Conservation (phyloP, 1,140 invertebrate genomes). For the Zaprionus ghesquierei region DNA sequence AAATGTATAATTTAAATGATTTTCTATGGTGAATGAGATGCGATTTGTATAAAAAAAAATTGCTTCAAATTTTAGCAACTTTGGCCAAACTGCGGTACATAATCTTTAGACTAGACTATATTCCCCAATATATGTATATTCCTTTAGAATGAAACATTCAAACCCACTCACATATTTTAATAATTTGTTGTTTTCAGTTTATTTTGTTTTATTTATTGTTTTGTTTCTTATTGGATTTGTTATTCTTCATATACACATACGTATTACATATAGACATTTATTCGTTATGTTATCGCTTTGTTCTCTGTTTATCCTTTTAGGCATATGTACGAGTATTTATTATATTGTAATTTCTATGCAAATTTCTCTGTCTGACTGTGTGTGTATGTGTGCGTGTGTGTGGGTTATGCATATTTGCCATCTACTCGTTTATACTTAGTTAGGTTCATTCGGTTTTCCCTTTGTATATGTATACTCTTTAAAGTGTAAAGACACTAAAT, state of each 20-base stretch:
- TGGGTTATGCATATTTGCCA: slow-evolving; percentile 29
- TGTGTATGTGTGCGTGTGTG: slow-evolving; percentile 22
- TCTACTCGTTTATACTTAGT: slow-evolving; percentile 46
- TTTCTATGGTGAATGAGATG: too few relatives aligned
- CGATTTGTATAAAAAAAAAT: too few relatives aligned
- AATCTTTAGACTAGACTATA: too few relatives aligned
- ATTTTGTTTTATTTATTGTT: too few relatives aligned
- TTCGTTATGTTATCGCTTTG: slow-evolving; percentile 62
- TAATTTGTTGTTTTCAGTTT: too few relatives aligned
- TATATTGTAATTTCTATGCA: slow-evolving; percentile 39
- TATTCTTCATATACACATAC: too few relatives aligned
- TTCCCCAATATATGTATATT: too few relatives aligned
- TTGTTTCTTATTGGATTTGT: slow-evolving; percentile 16
- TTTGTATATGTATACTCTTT: slow-evolving; percentile 74
- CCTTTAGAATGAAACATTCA: too few relatives aligned
- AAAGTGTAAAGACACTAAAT: slow-evolving; percentile 81
- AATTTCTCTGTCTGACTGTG: background rate
- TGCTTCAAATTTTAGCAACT: too few relatives aligned
- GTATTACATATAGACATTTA: slow-evolving; percentile 71
- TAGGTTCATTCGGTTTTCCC: slow-evolving; percentile 45
- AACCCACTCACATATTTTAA: too few relatives aligned
- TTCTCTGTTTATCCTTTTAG: slow-evolving; percentile 76
- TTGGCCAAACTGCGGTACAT: too few relatives aligned
- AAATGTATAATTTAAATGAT: too few relatives aligned
- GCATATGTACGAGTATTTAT: slow-evolving; percentile 71